Conservation (phyloP, 2,888 invertebrate species). For the Orthosia gracilis region DNA sequence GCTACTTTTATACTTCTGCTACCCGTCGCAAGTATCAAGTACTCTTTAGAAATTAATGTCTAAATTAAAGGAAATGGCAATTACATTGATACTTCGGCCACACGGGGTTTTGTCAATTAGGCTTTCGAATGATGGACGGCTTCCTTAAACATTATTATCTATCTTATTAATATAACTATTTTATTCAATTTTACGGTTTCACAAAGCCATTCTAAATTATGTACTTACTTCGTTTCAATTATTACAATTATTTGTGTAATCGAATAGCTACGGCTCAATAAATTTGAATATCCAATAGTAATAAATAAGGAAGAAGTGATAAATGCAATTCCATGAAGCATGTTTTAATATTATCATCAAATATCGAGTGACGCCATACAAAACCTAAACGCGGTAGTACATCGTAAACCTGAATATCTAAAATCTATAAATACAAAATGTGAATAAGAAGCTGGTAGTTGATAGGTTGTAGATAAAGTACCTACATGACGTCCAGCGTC, state of each 20-base stretch:
- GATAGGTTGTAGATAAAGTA: conserved; percentile 43
- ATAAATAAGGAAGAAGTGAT: conserved; percentile 31
- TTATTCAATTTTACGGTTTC: not conserved
- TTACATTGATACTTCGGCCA: conserved; percentile 49
- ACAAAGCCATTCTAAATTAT: conserved; percentile 3
- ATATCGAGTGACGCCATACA: conserved; percentile 29
- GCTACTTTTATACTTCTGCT: conserved; percentile 70
- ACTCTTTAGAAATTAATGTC: conserved; percentile 46
- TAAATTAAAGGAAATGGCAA: conserved; percentile 64
- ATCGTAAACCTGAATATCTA: conserved; percentile 43
- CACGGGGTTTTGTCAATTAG: conserved; percentile 53
- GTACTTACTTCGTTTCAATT: conserved; percentile 21
- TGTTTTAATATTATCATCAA: conserved; percentile 33
- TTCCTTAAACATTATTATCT: conserved; percentile 57
- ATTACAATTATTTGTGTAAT: conserved; percentile 17
- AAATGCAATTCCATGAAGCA: conserved; percentile 26
- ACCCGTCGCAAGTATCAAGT: conserved; percentile 46
- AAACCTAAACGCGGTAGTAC: conserved; percentile 18
- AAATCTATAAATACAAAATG: conserved; percentile 35
- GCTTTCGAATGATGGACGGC: conserved; percentile 51
- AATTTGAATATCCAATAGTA: conserved; percentile 14
- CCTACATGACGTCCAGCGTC: conserved; percentile 68
- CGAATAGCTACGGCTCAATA: conserved; percentile 1
- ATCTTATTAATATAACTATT: conserved; percentile 38
- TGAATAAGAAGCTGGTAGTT: conserved; percentile 34